Base-by-base conservation (phyloP, 1,140 invertebrate genomes). In the Caenorhabditis inopinata region DNA sequence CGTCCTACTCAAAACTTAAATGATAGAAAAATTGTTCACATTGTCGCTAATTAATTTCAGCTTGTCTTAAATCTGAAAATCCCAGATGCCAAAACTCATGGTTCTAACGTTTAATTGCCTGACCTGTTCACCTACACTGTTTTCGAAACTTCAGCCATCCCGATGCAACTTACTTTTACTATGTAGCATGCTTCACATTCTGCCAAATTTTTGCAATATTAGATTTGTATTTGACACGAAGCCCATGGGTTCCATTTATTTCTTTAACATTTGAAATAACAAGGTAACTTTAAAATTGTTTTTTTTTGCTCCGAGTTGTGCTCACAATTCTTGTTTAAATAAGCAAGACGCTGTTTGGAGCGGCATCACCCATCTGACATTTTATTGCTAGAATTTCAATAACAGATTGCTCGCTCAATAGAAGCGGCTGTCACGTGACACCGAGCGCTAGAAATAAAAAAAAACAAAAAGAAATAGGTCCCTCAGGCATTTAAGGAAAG, bases 1-100 rank as follows among this genome's bases (percentile, higher is more conserved):
- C 83, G 84, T 35, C 84, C 84, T 3, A 45, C 76, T 3, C 84
- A 85, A 76, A 45, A 48, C 16, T 32, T 84, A 2, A 83, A 85
- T 46, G 74, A 83, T 32, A 74, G 84, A n/a, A 82, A 74, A 25
- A 80, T 84, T 32, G 76, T 75, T 38, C 76, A 79, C 73, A 68
- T 49, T n/a, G 78, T 79, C 0, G 78, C 76, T 29, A 78, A 78
- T 18, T 78, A 68, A 35, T 11, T 58, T 23, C 11, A 32, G 12
- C n/a, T 23, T 9, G 18, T 32, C 14, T 25, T 25, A 32, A 9
- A 32, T n/a, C 27, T n/a, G 23, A 58, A 58, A 58, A 58, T 68
- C 32, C 58, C 58, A 68, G 38, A 68, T n/a, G 12, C 38, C 5
- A 42, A 38, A 68, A 29, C 53, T 18, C 27, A 58, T 21, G 58